Evolutionary conservation across 2,888 invertebrate genomes (phyloP), one percentile per base, ranked within the genome.

Genomic region (Abrostola tripartita): DNA sequence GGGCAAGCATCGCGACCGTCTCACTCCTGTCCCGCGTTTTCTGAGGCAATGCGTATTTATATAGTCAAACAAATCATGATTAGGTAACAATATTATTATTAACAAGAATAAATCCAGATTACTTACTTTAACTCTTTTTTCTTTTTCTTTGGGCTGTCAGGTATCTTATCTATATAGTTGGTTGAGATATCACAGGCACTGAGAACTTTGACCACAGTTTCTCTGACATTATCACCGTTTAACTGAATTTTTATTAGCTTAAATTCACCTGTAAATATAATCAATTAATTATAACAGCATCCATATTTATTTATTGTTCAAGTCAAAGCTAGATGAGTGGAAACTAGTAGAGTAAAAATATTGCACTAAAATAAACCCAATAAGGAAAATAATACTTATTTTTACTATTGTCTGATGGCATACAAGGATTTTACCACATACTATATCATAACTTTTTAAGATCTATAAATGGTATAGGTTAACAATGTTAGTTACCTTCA

Each of bases 171-270:
- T 6, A 98, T 95, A 91, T 98, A 98, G 50, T 97, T 97, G n/a
- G 98, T 98, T 6, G 98, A 96, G 69, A 99, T 95, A 86, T 97
- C 96, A 91, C 98, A 98, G 38, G 97, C 96, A 86, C 96, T 96
- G 67, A 99, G 93, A 72, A 99, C 91, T 85, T 96, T 96, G 8
- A 97, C 95, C 44, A 98, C 96, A 7, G 97, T 96, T 80, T 97
- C 96, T 65, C 97, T 95, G 53, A 98, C 92, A 90, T 96, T 96
- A 68, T 93, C 94, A 42, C 96, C 96, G 65, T 96, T 96, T 68
- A 98, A 88, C 58, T 96, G 95, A 65, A 98, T 96, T 82, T 96
- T 96, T 0, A 98, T 96, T 69, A 97, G 88, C 79, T 96, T 97
- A 78, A 98, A 97, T 69, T 95, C 95, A 73, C 96, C 97, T 95